These are phyloP conservation scores for Metridium senile DNA, from an alignment of 92 coral and sea anemone genomes.

Conservation along the genomic window DNA sequence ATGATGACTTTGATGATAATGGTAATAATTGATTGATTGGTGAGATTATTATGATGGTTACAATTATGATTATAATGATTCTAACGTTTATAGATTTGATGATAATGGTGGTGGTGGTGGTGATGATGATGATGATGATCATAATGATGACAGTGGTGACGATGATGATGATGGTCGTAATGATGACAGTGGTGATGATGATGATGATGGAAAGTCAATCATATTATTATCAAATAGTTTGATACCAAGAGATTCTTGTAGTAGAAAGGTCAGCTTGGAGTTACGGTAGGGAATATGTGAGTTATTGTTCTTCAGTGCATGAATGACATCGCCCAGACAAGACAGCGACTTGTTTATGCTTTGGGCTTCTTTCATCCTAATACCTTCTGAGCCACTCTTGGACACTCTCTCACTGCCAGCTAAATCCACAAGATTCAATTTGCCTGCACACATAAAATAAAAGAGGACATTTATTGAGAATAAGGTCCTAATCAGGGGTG, in stretches of 20 bases:
- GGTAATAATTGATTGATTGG: too few species aligned
- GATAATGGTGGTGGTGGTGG: neutral
- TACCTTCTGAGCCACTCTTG: conserved; percentile 97
- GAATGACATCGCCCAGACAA: conserved; percentile 91
- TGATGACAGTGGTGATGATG: too few species aligned
- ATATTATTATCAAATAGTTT: too few species aligned
- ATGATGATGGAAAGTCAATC: too few species aligned
- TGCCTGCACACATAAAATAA: conserved; percentile 50
- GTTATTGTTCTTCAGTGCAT: conserved; percentile 75
- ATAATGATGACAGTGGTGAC: too few species aligned
- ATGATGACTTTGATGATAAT: too few species aligned
- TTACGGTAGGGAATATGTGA: conserved; percentile 90
- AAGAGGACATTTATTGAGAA: neutral
- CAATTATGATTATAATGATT: neutral
- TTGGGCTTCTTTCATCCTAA: conserved; percentile 97
- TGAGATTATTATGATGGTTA: too few species aligned
- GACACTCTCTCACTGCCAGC: conserved; percentile 94
- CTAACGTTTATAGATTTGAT: neutral
- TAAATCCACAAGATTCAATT: conserved; percentile 89
- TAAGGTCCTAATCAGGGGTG: neutral
- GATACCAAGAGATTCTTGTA: conserved; percentile 95
- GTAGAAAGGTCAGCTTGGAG: conserved; percentile 83
- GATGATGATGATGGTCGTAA: too few species aligned
- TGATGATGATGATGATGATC: too few species aligned
- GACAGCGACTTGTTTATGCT: conserved; percentile 92